These are phyloP conservation scores for Chanos chanos DNA, from an alignment of 2,797 vertebrate species.

Conservation along the genomic window DNA sequence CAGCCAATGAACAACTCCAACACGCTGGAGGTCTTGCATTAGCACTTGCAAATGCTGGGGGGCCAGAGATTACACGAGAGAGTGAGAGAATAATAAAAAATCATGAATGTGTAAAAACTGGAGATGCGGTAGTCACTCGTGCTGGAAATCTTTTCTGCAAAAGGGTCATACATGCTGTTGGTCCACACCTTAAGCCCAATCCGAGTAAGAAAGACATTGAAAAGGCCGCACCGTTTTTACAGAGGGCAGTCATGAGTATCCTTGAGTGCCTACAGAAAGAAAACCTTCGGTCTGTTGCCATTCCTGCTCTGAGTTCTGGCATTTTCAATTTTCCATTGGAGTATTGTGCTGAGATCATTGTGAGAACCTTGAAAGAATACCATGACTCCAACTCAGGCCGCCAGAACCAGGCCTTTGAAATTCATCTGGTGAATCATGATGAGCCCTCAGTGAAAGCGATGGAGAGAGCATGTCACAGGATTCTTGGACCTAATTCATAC, in stretches of 20 bases:
- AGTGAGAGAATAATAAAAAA: slow-evolving; percentile 14
- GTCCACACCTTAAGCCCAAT: slow-evolving; percentile 44
- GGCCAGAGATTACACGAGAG: slow-evolving; percentile 62
- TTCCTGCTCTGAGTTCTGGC: slow-evolving; percentile 90
- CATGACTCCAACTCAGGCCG: rapidly evolving
- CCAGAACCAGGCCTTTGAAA: not conserved
- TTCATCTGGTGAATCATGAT: slow-evolving; percentile 75
- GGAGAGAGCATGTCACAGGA: slow-evolving; percentile 55
- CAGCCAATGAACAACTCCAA: slow-evolving; percentile 68
- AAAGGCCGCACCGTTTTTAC: rapidly evolving
- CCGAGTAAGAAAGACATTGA: rapidly evolving
- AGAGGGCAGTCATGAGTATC: slow-evolving; percentile 48
- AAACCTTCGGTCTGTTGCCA: slow-evolving; percentile 70
- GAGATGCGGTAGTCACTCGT: slow-evolving; percentile 44
- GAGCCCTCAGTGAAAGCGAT: slow-evolving; percentile 74
- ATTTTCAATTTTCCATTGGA: slow-evolving; percentile 76
- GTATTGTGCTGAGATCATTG: slow-evolving; percentile 72
- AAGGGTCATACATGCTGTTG: slow-evolving; percentile 83
- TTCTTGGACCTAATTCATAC: slow-evolving; percentile 39
- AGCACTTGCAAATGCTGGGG: slow-evolving; percentile 71
- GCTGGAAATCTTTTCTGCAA: slow-evolving; percentile 71
- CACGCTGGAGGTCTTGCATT: slow-evolving; percentile 77
- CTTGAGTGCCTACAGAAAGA: not conserved
- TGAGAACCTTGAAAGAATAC: slow-evolving; percentile 50
- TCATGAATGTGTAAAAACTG: slow-evolving; percentile 23